Base-by-base conservation (phyloP, 2,888 invertebrate genomes). In the Erannis defoliaria region DNA sequence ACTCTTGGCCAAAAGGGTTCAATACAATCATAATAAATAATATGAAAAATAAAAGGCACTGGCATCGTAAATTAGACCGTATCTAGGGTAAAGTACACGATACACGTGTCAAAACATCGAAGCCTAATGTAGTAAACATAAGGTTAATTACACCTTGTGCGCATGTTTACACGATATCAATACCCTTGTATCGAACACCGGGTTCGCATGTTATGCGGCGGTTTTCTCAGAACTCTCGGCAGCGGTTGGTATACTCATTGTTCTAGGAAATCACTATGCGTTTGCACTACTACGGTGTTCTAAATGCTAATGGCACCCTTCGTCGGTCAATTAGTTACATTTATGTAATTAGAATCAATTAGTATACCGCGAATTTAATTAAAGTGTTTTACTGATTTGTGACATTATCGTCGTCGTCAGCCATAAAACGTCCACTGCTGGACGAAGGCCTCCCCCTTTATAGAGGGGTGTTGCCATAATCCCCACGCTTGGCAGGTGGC, bases 211-310 rank as follows among this genome's bases (percentile, higher is more conserved):
- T 51, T 40, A 12, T 12, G 6, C 37, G 40, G 40, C 40, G 43
- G 55, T 58, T 63, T 55, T 45, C 62, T 62, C 46, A 18, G 55
- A 55, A 61, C 50, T 45, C 54, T 55, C 43, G 51, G 62, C 51
- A 56, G 42, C 46, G 31, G 12, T 46, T 19, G 46, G 23, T 29
- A 3, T 42, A 45, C 60, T 50, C 56, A 51, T 56, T 56, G 48
- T 62, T 62, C 76, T 70, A 72, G 73, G 76, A 80, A 80, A 78
- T 75, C 77, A 79, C 77, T 74, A 71, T 70, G 69, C 71, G 67
- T 48, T 55, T 53, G 55, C 29, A 51, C 56, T 51, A 51, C 45
- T 50, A 67, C 72, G 71, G 66, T 65, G 68, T 64, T 61, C 62
- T 73, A 72, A 70, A 75, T 70, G 69, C 65, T 70, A 71, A 70